These are phyloP conservation scores for Myocastor coypus DNA, from an alignment of 2,113 vertebrate species.

Conservation along the genomic window DNA sequence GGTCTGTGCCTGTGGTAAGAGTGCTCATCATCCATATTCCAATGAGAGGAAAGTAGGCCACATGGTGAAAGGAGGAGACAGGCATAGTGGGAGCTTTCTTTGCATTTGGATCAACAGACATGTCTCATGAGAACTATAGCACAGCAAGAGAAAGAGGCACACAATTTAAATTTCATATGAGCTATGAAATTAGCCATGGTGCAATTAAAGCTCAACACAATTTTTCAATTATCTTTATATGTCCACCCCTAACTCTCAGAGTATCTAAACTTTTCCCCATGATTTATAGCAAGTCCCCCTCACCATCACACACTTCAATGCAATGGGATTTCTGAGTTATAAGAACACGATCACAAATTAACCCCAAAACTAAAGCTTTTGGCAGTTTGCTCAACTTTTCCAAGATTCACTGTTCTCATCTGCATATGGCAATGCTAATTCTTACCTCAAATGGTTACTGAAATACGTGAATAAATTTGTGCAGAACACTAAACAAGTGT, in stretches of 20 bases:
- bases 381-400: constrained; percentile 5
- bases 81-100: constrained; percentile 7
- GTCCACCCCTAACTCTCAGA: constrained; percentile 55
- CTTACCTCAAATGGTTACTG: neutral
- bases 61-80: neutral
- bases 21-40: neutral
- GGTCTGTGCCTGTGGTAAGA: neutral
- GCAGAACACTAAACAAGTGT: constrained; percentile 12
- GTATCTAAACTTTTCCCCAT: neutral
- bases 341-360: constrained; percentile 24
- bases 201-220: constrained; percentile 72
- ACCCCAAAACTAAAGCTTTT: neutral
- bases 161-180: constrained; percentile 72
- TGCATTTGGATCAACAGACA: constrained; percentile 54
- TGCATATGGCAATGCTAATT: neutral
- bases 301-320: neutral
- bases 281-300: constrained; percentile 9
- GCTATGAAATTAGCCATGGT: constrained; percentile 59
- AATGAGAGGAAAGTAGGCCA: neutral
- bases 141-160: constrained; percentile 42
- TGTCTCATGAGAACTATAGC: constrained; percentile 63
- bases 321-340: constrained; percentile 4
- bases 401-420: neutral
- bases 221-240: constrained; percentile 70
- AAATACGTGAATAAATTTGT: constrained; percentile 10